Conservation (phyloP, 2,888 invertebrate species). For the Caenorhabditis panamensis region DNA sequence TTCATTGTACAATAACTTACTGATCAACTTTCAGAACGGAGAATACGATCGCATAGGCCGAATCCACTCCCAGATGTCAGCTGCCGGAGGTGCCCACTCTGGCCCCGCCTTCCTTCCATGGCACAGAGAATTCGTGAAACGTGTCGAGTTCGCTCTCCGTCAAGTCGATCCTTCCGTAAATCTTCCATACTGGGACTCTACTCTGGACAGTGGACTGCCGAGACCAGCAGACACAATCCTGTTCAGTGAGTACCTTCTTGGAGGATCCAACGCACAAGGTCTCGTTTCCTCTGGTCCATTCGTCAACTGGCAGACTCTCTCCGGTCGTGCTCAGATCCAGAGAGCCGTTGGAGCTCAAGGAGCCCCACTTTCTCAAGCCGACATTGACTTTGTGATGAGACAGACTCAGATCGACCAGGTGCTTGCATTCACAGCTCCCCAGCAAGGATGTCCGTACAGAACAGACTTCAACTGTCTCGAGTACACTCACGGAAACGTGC, state of each 20-base stretch:
- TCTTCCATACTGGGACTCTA: slow-evolving; percentile 74
- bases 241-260: slow-evolving; percentile 65
- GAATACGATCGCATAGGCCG: slow-evolving; percentile 69
- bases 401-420: slow-evolving; percentile 75
- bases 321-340: slow-evolving; percentile 64
- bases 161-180: slow-evolving; percentile 70
- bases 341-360: slow-evolving; percentile 72
- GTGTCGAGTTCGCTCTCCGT: slow-evolving; percentile 73
- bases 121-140: slow-evolving; percentile 76
- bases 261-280: slow-evolving; percentile 37
- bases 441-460: slow-evolving; percentile 70
- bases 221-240: slow-evolving; percentile 71
- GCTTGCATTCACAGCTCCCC: slow-evolving; percentile 76
- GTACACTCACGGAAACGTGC: slow-evolving; percentile 77
- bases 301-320: slow-evolving; percentile 71
- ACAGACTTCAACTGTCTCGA: slow-evolving; percentile 73
- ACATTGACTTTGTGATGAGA: slow-evolving; percentile 71
- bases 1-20: neutral
- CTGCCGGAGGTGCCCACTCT: slow-evolving; percentile 77
- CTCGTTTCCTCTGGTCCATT: slow-evolving; percentile 72
- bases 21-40: slow-evolving; percentile 64
- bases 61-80: slow-evolving; percentile 73
- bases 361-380: slow-evolving; percentile 62
- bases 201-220: slow-evolving; percentile 67
- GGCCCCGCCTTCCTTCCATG: slow-evolving; percentile 79